A percentile compares a stretch with the other conserved stretches of the same genome.
phyloP scores from a whole-genome alignment of 2,888 invertebrate species.

The Dryobota labecula region DNA sequence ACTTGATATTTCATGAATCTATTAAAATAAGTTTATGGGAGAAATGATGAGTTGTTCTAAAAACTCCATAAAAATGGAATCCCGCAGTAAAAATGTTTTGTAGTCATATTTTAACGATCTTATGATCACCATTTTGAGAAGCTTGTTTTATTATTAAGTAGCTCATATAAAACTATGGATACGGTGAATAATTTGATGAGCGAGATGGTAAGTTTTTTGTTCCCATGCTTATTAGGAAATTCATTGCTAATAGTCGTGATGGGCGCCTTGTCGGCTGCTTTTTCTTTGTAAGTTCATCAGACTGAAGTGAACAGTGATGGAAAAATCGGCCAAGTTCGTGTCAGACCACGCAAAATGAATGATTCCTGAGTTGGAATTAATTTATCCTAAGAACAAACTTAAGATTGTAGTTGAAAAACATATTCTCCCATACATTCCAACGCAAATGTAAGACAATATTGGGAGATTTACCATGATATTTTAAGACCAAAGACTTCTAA shows the following conservation, averaged over 20 bases:
- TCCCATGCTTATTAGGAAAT: conserved; percentile 5
- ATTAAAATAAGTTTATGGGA: conserved; percentile 81
- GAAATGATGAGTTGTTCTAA: conserved; percentile 84
- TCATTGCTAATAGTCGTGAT: not conserved
- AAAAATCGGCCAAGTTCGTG: no score
- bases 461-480: no score
- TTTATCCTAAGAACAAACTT: no score
- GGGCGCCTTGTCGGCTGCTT: not conserved
- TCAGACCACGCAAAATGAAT: no score
- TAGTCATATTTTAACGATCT: conserved; percentile 73
- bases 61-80: conserved; percentile 80
- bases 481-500: no score
- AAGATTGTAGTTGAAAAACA: no score
- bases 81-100: conserved; percentile 78
- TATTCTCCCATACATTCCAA: no score
- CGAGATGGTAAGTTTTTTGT: not conserved
- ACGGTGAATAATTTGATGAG: conserved; percentile 51
- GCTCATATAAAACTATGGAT: conserved; percentile 54
- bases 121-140: conserved; percentile 74
- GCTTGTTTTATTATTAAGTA: conserved; percentile 69
- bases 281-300: not conserved
- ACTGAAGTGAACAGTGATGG: not conserved
- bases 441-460: no score
- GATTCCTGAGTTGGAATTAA: no score
- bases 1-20: conserved; percentile 70